Evolutionary conservation across 2,888 invertebrate species (phyloP), one percentile per base, ranked within the genome.

Genomic region (Rhamnusium bicolor): DNA sequence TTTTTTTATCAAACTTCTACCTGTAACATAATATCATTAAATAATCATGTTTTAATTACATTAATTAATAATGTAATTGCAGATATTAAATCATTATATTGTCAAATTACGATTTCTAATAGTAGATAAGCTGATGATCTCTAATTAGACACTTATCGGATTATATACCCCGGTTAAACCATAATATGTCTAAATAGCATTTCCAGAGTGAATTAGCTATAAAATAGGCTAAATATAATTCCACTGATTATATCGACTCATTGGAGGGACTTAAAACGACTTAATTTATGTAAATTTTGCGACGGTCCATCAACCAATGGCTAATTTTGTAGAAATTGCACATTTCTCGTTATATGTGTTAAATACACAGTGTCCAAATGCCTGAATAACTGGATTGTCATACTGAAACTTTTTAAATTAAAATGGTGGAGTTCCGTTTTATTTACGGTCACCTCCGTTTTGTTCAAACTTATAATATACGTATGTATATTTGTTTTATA

Each of bases 91-190:
- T 54, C 24, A 54, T 21, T 54, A 54, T 54, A 54, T 24, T 21
- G 54, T 54, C 54, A 54, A 24, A 27, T 54, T 54, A 19, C 54
- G 54, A 54, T 54, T 54, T 1, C 54, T 54, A 54, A 54, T 54
- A 54, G n/a, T 24, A 54, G 54, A 54, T 54, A 54, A 54, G 54
- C 54, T 24, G n/a, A n/a, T 2, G 54, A 24, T 10, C 54, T 54
- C 19, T 54, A 54, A 54, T 54, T 54, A 24, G 54, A 7, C 14
- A 54, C 24, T 27, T 54, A 54, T 54, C 54, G 21, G 24, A 24
- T 54, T 27, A 54, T 54, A 54, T 5, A 24, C 16, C 51, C 16
- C 3, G 51, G 51, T 51, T 51, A 7, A 18, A 27, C 24, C 21
- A n/a, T 54, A 51, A 54, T 54, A 54, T 54, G 24, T 54, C 54